A percentile compares a stretch with the other conserved stretches of the same genome.
phyloP scores from a whole-genome alignment of 2,888 invertebrate species.

The Drosophila barbarae region DNA sequence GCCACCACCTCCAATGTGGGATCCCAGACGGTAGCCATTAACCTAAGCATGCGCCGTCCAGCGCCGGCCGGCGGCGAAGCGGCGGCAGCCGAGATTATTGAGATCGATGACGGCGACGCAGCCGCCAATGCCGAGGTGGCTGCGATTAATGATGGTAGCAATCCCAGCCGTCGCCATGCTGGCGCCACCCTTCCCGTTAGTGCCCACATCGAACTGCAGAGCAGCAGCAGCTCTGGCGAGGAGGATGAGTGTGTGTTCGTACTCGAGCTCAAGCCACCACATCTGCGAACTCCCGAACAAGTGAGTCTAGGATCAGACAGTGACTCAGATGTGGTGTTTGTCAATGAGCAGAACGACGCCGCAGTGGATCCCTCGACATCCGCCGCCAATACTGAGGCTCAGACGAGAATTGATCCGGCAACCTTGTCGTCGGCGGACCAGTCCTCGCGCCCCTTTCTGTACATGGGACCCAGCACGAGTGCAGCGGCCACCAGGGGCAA shows the following conservation, averaged over 20 bases:
- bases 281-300: constrained; percentile 79
- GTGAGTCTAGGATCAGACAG: constrained; percentile 78
- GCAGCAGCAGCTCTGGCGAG: constrained; percentile 62
- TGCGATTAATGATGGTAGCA: constrained; percentile 54
- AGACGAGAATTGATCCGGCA: constrained; percentile 40
- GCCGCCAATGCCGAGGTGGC: constrained; percentile 69
- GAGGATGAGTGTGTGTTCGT: constrained; percentile 79
- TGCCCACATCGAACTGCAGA: constrained; percentile 74
- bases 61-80: constrained; percentile 51
- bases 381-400: constrained; percentile 6
- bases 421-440: not conserved
- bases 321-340: constrained; percentile 79
- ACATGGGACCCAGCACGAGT: constrained; percentile 76
- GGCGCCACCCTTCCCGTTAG: constrained; percentile 63
- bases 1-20: constrained; percentile 64
- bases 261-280: constrained; percentile 79
- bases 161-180: constrained; percentile 48
- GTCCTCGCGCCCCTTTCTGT: constrained; percentile 40
- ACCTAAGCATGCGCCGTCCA: constrained; percentile 77
- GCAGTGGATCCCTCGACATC: constrained; percentile 10
- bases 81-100: constrained; percentile 56
- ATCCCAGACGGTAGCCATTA: constrained; percentile 75
- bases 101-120: constrained; percentile 70
- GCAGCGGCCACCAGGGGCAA: constrained; percentile 68
- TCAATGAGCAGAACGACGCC: constrained; percentile 61